Conservation (phyloP, 2,888 invertebrate species). For the Melipona bicolor region DNA sequence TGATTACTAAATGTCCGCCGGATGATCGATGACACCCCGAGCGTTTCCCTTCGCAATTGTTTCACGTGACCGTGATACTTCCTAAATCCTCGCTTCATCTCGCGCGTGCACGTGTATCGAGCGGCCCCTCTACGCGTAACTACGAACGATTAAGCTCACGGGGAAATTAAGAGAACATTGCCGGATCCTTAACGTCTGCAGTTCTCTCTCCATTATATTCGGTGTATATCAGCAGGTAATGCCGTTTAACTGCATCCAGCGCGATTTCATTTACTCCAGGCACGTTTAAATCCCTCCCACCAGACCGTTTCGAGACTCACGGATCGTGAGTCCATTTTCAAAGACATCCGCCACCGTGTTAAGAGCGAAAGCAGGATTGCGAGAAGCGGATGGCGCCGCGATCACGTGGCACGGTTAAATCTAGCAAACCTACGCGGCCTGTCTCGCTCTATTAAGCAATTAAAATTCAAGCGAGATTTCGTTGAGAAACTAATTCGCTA, state of each 20-base stretch:
- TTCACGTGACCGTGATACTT: constrained; percentile 42
- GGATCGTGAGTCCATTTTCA: constrained; percentile 55
- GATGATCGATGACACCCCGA: constrained; percentile 53
- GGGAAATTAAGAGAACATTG: constrained; percentile 59
- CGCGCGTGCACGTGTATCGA: background rate
- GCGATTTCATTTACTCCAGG: constrained; percentile 60
- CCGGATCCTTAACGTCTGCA: constrained; percentile 54
- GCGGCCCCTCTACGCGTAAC: constrained; percentile 42
- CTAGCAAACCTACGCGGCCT: constrained; percentile 12
- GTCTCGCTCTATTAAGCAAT: constrained; percentile 28
- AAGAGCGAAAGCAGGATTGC: constrained; percentile 45
- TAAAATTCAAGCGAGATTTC: constrained; percentile 51
- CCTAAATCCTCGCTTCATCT: constrained; percentile 23
- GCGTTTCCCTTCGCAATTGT: constrained; percentile 53
- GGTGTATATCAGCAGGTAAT: constrained; percentile 55
- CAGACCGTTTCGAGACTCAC: constrained; percentile 38
- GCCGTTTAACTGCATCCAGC: constrained; percentile 54
- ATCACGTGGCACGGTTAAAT: constrained; percentile 10
- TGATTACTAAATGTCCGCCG: constrained; percentile 44
- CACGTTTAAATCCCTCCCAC: constrained; percentile 50
- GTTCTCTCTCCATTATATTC: constrained; percentile 55
- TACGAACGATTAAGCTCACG: constrained; percentile 56
- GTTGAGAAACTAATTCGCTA: constrained; percentile 42
- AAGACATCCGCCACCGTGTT: constrained; percentile 43
- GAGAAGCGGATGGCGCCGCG: background rate